phyloP scores from a whole-genome alignment of 2,888 invertebrate species.

The Clunio marinus region DNA sequence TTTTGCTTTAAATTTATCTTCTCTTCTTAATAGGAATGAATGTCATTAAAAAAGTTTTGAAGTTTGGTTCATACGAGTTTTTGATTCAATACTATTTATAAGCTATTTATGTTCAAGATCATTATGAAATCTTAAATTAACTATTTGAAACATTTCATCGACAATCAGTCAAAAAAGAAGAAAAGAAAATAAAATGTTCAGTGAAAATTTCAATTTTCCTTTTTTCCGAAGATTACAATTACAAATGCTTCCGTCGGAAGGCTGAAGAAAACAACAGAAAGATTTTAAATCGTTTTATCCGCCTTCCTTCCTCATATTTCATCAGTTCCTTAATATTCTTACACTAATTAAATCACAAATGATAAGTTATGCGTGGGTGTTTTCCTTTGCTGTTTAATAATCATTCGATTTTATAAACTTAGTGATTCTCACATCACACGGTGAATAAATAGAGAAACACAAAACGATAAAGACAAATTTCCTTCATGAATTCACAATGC shows the following conservation, averaged over 20 bases:
- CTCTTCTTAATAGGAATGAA: conserved; percentile 1
- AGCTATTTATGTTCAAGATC: too few species aligned
- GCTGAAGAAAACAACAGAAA: too few species aligned
- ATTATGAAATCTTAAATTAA: not conserved
- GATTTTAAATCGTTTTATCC: too few species aligned
- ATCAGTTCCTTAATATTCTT: not conserved
- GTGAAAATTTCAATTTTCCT: not conserved
- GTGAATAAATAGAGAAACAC: too few species aligned
- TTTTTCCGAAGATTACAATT: too few species aligned
- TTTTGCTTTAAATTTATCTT: not conserved
- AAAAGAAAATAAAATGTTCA: not conserved
- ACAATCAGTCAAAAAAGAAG: conserved; percentile 1
- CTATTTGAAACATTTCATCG: not conserved
- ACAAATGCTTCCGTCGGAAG: not conserved
- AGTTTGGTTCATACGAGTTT: not conserved
- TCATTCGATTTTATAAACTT: not conserved
- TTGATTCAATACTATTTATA: too few species aligned
- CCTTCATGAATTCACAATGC: too few species aligned
- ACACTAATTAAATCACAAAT: conserved; percentile 2
- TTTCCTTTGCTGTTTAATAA: not conserved
- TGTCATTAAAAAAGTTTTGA: not conserved
- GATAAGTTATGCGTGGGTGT: not conserved
- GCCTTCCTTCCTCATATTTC: not conserved
- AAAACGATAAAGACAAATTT: too few species aligned
- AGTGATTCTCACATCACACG: too few species aligned